Percentiles rank a stretch among this genome's conserved stretches.
phyloP scores from a whole-genome alignment of 2,888 invertebrate species.

The Lithophane ornitopus region DNA sequence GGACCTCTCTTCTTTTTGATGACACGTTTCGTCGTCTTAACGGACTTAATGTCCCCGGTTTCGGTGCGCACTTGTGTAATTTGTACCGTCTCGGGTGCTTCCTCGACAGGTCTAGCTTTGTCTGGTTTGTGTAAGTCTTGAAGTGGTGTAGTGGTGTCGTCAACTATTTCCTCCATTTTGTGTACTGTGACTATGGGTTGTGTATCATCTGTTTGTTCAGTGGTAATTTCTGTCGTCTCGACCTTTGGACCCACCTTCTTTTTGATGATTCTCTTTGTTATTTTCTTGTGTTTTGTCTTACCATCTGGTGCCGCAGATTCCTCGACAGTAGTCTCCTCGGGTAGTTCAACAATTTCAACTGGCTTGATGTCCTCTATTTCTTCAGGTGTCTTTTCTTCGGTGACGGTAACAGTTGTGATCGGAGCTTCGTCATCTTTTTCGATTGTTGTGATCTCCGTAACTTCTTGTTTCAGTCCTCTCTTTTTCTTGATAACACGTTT shows the following conservation, averaged over 20 bases:
- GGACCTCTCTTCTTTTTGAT: not conserved
- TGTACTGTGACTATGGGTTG: not conserved
- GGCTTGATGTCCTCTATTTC: not conserved
- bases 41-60: not conserved
- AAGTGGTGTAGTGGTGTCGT: not conserved
- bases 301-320: conserved; percentile 34
- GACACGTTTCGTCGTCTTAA: not conserved
- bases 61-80: not conserved
- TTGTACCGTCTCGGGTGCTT: not conserved
- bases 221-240: conserved; percentile 46
- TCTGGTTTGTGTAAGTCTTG: not conserved
- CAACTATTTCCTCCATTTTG: not conserved
- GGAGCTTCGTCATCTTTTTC: conserved; percentile 76
- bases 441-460: conserved; percentile 63
- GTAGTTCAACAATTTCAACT: conserved; percentile 27
- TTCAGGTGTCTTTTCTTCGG: not conserved
- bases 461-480: conserved; percentile 65
- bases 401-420: conserved; percentile 63
- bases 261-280: conserved; percentile 52
- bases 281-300: conserved; percentile 51
- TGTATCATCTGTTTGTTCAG: not conserved
- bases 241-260: conserved; percentile 66
- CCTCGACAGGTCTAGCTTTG: not conserved
- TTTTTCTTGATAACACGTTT: conserved; percentile 72
- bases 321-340: conserved; percentile 29